These are phyloP conservation scores for Alaudala cheleensis DNA, from an alignment of 2,113 vertebrate genomes.

Conservation along the genomic window DNA sequence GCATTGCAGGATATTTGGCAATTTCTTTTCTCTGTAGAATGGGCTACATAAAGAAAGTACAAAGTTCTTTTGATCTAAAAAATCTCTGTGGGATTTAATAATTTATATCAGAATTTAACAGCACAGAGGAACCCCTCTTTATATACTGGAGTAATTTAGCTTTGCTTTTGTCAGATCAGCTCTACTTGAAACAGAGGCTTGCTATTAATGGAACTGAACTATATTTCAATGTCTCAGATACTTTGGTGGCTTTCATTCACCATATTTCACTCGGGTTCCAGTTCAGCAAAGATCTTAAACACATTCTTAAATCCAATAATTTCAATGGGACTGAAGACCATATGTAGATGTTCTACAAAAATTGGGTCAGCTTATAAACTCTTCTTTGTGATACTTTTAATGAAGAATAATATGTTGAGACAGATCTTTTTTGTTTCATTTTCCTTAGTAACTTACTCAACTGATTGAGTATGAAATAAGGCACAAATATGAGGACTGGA, in stretches of 20 bases:
- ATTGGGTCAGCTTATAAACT: not conserved
- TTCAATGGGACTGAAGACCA: not conserved
- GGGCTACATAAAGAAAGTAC: conserved; percentile 31
- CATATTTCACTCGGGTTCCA: not conserved
- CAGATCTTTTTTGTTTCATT: not conserved
- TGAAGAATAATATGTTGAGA: not conserved
- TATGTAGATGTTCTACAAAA: not conserved
- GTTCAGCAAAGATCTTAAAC: conserved; percentile 11
- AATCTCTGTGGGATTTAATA: conserved; percentile 32
- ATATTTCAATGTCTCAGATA: conserved; percentile 8
- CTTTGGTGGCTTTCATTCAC: conserved; percentile 16
- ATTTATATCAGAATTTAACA: conserved; percentile 57
- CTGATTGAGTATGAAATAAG: not conserved
- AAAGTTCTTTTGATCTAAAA: conserved; percentile 53
- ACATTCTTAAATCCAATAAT: not conserved
- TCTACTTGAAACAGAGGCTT: conserved; percentile 1
- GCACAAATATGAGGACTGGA: not conserved
- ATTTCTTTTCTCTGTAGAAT: conserved; percentile 24
- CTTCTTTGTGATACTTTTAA: not conserved
- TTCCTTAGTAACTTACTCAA: not conserved
- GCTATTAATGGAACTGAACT: conserved; percentile 22
- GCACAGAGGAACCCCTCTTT: conserved; percentile 41
- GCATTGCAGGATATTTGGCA: conserved; percentile 34
- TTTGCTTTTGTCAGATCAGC: conserved; percentile 7
- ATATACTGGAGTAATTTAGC: conserved; percentile 25